These are phyloP conservation scores for Heterotis niloticus DNA, from an alignment of 2,113 vertebrate species.

Conservation along the genomic window DNA sequence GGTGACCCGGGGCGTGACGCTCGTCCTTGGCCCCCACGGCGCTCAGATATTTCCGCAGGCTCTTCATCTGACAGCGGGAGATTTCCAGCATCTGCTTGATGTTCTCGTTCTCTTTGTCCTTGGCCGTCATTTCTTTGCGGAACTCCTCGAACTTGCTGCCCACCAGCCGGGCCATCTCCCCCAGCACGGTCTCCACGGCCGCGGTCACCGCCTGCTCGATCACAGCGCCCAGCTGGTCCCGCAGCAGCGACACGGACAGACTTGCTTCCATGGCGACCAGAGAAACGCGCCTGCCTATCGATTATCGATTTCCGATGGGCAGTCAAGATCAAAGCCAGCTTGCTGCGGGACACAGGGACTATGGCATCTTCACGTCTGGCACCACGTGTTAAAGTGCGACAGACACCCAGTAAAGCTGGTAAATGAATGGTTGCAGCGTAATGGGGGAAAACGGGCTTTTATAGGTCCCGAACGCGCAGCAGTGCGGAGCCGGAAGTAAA, in stretches of 20 bases:
- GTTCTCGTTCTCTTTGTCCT: conserved; percentile 67
- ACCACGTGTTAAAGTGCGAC: too few species aligned
- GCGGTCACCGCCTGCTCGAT: conserved; percentile 68
- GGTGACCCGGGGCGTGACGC: not conserved
- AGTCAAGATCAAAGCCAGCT: not conserved
- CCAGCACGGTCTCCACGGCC: conserved; percentile 68
- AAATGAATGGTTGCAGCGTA: too few species aligned
- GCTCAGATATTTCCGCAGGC: conserved; percentile 42
- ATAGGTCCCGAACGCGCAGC: too few species aligned
- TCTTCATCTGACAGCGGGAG: conserved; percentile 44
- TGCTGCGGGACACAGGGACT: not conserved
- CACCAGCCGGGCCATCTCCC: conserved; percentile 68
- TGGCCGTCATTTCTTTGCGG: conserved; percentile 56
- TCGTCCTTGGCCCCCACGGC: conserved; percentile 35
- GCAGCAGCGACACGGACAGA: conserved; percentile 66
- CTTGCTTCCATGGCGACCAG: conserved; percentile 62
- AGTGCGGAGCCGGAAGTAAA: not conserved
- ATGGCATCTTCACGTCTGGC: not conserved
- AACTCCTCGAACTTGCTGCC: conserved; percentile 69
- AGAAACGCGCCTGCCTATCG: not conserved
- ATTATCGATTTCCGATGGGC: not conserved
- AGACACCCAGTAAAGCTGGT: too few species aligned
- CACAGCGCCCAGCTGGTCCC: conserved; percentile 67
- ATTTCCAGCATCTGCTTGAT: conserved; percentile 59
- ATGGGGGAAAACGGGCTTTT: too few species aligned